Conservation (phyloP, 37 sponge, comb jelly and placozoan species). For the Mnemiopsis leidyi region DNA sequence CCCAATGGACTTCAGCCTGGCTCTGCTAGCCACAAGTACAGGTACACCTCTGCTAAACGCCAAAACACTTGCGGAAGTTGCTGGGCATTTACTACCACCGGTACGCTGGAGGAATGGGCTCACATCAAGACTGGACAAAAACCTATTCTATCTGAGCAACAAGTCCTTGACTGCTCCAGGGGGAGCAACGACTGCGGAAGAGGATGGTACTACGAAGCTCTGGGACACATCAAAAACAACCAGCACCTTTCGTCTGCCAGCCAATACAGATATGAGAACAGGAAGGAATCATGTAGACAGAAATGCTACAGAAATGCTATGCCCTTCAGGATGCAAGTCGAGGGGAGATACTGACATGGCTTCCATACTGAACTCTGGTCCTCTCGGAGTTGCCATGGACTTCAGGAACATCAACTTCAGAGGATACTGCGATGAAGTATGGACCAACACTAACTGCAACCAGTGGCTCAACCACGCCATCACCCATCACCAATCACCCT, state of each 20-base stretch:
- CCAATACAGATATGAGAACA: neutral
- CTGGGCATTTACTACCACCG: constrained; percentile 1
- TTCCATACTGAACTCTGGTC: neutral
- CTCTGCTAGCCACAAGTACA: constrained; percentile 3
- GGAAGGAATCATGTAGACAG: neutral
- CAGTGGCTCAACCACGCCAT: neutral
- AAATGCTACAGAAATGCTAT: neutral
- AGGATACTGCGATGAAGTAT: neutral
- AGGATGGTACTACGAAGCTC: neutral
- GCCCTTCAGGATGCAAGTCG: constrained; percentile 1
- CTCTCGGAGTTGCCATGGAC: constrained; percentile 45
- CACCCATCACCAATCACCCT: no score
- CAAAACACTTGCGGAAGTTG: neutral
- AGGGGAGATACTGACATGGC: neutral
- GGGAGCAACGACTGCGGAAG: constrained; percentile 19
- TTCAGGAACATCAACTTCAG: constrained; percentile 33
- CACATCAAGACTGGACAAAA: neutral
- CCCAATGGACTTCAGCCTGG: neutral
- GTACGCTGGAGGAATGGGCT: neutral
- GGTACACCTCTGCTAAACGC: neutral
- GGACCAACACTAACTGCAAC: neutral
- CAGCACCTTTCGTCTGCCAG: neutral
- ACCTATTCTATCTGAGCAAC: neutral
- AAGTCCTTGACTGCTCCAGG: constrained; percentile 17
- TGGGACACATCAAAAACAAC: neutral